Base-by-base conservation (phyloP, 2,888 invertebrate genomes). In the Chironomus tentans region DNA sequence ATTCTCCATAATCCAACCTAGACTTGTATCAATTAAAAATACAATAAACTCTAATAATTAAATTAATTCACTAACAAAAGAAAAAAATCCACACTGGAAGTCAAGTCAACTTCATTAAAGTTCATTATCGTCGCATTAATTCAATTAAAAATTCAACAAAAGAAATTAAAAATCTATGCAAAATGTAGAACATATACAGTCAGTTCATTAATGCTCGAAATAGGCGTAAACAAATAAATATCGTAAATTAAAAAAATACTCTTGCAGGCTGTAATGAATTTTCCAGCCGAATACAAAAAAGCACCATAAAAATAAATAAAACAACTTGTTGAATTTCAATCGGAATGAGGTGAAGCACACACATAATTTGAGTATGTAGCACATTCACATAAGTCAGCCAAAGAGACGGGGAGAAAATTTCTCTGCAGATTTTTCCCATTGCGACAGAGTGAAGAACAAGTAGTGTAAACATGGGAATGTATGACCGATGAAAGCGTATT, bases 391-490 rank as follows among this genome's bases (percentile, higher is more conserved):
- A 18, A 56, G 15, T 56, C 50, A 38, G 38, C 56, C 18, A 56
- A 56, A 18, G 56, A 56, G 56, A 56, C 10, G 38, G 4, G 7
- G 6, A 50, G 62, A 68, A 74, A 65, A 74, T 74, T 47, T 74
- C 61, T 74, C 6, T 68, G 68, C 74, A 74, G 74, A 61, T 74
- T 47, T 68, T 74, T 28, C 61, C 47, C 28, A 72, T 68, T 68
- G 65, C 74, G 65, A 68, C 24, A 56, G 56, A 18, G 15, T 21
- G 65, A 24, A 0, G 38, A 38, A 2, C 38, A 38, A 38, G 38
- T 38, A 38, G 5, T 2, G 28, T 5, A 28, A n/a, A n/a, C n/a
- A n/a, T n/a, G n/a, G n/a, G n/a, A n/a, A n/a, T n/a, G n/a, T n/a
- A n/a, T n/a, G n/a, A n/a, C n/a, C n/a, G n/a, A n/a, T n/a, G n/a